These are phyloP conservation scores for Drosophila ogumai DNA, from an alignment of 1,140 invertebrate species.

Conservation along the genomic window DNA sequence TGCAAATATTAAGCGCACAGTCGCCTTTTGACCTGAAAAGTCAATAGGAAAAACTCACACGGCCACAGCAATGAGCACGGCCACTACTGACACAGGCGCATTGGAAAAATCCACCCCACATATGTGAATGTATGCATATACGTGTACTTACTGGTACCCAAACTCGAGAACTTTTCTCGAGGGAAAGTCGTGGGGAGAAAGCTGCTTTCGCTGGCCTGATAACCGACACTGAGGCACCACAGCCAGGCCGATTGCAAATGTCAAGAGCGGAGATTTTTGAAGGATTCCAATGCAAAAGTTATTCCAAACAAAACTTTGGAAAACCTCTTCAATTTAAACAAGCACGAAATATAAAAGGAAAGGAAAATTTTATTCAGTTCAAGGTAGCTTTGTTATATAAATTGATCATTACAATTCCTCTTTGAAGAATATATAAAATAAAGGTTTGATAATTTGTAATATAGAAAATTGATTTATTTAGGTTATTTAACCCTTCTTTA, in stretches of 20 bases:
- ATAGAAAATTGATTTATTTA: background rate
- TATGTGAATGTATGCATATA: background rate
- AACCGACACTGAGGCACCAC: conserved; percentile 10
- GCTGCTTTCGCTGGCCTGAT: conserved; percentile 44
- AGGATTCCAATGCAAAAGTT: conserved; percentile 21
- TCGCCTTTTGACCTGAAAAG: conserved; percentile 76
- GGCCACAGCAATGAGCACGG: conserved; percentile 51
- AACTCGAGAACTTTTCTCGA: conserved; percentile 11
- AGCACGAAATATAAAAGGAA: conserved; percentile 1
- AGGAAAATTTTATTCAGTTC: background rate
- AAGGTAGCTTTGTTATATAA: background rate
- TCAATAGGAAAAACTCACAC: conserved; percentile 71
- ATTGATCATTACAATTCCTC: background rate
- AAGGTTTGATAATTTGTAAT: no score
- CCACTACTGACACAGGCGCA: conserved; percentile 39
- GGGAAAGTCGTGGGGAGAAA: conserved; percentile 26
- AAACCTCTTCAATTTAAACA: conserved; percentile 4
- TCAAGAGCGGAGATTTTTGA: conserved; percentile 41
- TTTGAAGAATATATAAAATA: background rate
- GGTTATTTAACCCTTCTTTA: background rate
- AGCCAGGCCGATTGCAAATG: conserved; percentile 20
- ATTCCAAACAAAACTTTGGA: background rate
- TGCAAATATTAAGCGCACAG: conserved; percentile 78
- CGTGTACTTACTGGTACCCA: background rate
- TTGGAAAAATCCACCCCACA: conserved; percentile 20